Conservation (phyloP, 2,113 vertebrate species). For the Heteronetta atricapilla region DNA sequence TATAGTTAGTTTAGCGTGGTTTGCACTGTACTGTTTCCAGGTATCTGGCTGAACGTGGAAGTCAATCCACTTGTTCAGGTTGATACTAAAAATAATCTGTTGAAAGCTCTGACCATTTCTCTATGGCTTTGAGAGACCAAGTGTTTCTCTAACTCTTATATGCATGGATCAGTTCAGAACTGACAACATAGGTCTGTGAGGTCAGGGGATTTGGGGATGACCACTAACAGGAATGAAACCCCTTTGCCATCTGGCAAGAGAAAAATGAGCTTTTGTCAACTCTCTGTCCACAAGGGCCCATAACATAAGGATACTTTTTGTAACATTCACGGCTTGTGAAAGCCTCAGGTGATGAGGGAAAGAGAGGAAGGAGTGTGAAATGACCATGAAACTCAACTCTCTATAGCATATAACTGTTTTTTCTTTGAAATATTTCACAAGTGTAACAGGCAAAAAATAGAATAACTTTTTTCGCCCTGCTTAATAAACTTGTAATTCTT, state of each 20-base stretch:
- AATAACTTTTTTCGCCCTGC: neutral
- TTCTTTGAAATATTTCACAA: neutral
- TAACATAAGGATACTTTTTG: neutral
- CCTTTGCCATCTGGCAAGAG: neutral
- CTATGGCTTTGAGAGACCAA: neutral
- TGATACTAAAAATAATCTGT: neutral
- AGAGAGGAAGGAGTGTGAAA: neutral
- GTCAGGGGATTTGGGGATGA: neutral
- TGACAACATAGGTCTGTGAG: neutral
- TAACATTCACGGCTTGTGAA: neutral
- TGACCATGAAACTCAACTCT: neutral
- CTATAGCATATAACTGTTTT: neutral
- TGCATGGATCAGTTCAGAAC: neutral
- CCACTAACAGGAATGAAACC: neutral
- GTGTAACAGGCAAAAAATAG: neutral
- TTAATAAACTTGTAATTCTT: neutral
- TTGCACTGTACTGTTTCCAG: neutral
- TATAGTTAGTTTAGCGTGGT: neutral
- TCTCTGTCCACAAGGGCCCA: neutral
- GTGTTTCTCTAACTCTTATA: neutral
- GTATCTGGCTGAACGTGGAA: neutral
- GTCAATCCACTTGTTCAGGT: neutral
- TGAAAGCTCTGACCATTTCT: neutral
- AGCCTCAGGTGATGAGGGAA: neutral
- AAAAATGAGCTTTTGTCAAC: neutral